These are phyloP conservation scores for Hozukius guyotensis DNA, from an alignment of 2,797 vertebrate species.

Conservation along the genomic window DNA sequence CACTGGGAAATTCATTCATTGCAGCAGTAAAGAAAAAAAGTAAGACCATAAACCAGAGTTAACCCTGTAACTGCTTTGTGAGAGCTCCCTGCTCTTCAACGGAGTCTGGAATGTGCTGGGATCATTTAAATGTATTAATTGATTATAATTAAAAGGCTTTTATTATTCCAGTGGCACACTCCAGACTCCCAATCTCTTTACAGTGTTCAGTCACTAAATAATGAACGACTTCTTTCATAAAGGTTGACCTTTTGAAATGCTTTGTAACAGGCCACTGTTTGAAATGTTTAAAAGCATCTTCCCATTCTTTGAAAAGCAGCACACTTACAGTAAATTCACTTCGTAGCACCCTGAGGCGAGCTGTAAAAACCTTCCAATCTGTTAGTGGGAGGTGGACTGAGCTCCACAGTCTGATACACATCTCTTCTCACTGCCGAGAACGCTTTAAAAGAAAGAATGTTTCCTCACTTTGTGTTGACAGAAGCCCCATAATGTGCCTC, in stretches of 20 bases:
- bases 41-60: not conserved
- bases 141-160: not conserved
- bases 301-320: not conserved
- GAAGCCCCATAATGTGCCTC: not conserved
- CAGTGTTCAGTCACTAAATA: not conserved
- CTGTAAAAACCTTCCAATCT: not conserved
- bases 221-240: not conserved
- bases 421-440: slow-evolving; percentile 1
- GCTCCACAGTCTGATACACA: not conserved
- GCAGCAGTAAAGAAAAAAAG: not conserved
- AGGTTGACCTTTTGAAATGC: not conserved
- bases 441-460: slow-evolving; percentile 4
- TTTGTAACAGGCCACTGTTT: not conserved
- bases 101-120: not conserved
- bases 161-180: not conserved
- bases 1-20: not conserved
- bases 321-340: not conserved
- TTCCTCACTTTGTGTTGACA: not conserved
- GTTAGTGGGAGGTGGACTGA: not conserved
- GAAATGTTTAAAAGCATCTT: not conserved
- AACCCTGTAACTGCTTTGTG: not conserved
- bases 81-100: not conserved
- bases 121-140: not conserved
- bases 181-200: not conserved
- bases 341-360: slow-evolving; percentile 28